Percentiles rank a stretch among this genome's conserved stretches.
Evolutionary conservation across 1,140 invertebrate genomes (phyloP).

Genomic region (Caenorhabditis remanei): DNA sequence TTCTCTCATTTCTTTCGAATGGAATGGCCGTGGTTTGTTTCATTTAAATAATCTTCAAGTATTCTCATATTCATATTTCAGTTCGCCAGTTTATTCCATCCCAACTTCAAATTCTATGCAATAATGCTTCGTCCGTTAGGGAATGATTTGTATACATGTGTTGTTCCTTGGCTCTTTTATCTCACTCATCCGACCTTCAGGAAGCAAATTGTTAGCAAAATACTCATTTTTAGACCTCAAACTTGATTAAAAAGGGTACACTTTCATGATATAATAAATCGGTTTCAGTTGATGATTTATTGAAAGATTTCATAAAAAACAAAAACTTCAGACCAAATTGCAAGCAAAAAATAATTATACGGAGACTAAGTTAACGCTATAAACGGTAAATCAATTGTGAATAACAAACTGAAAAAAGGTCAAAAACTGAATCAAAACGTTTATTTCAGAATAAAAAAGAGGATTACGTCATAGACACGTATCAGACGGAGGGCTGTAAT

Average conservation of each 20-base stretch:
- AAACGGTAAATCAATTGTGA: too few relatives aligned
- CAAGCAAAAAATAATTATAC: too few relatives aligned
- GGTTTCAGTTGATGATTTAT: too few relatives aligned
- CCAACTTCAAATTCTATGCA: not conserved
- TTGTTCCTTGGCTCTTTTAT: conserved; percentile 24
- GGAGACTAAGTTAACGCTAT: too few relatives aligned
- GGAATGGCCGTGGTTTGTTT: not conserved
- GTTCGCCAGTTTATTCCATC: not conserved
- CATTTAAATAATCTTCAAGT: not conserved
- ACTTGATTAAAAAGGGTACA: not conserved
- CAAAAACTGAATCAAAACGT: too few relatives aligned
- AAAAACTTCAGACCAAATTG: too few relatives aligned
- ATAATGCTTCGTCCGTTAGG: conserved; percentile 28
- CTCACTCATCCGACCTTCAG: conserved; percentile 19
- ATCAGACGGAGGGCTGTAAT: too few relatives aligned
- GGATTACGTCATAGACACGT: too few relatives aligned
- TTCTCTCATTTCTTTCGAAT: conserved; percentile 12
- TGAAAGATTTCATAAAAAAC: too few relatives aligned
- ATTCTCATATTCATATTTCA: not conserved
- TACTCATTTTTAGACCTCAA: not conserved
- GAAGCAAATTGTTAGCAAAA: not conserved
- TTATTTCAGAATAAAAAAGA: too few relatives aligned
- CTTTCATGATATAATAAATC: not conserved
- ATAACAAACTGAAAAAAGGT: too few relatives aligned
- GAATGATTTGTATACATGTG: not conserved